Evolutionary conservation across 2,888 invertebrate genomes (phyloP), one percentile per base, ranked within the genome.

Genomic region (Cinara cedri): DNA sequence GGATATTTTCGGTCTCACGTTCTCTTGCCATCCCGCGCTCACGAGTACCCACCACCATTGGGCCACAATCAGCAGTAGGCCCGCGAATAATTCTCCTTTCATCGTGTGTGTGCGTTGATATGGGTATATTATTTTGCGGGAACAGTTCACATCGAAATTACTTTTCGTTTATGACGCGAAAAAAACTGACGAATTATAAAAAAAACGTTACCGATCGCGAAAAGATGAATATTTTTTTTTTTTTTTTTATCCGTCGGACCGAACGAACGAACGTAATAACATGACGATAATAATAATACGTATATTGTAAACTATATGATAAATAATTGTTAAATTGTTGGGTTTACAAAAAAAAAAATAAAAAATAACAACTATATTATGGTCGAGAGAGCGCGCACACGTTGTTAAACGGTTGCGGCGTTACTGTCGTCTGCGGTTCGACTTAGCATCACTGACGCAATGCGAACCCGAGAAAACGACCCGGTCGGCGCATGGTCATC

Each of bases 401-500:
- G 68, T 44, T 68, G 70, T 16, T 10, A 70, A 68, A 78, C 78
- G 70, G 57, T 60, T 19, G 62, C 78, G 78, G 78, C 68, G 78
- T 57, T 60, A 78, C 78, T 78, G 51, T 34, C 21, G 78, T 78
- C 78, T 57, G 70, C 78, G 68, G 60, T 68, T 42, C 78, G 60
- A 51, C 78, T 78, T 60, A 78, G 60, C 70, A 78, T 70, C 78
- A 42, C 78, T 78, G 78, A 78, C 78, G 78, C 78, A 78, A 78
- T 78, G 78, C 78, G 78, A 78, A 70, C 51, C 68, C 68, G 78
- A 78, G 66, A 76, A 57, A 57, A 76, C 76, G 63, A 63, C 62
- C 74, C 68, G 78, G 51, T 57, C 70, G 78, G 78, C 78, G 78
- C 78, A 78, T 57, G 78, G 78, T 78, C 78, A 78, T 78, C 78